Evolutionary conservation across 2,113 vertebrate genomes (phyloP), one percentile per base, ranked within the genome.

Genomic region (Phylloscopus trochilus): DNA sequence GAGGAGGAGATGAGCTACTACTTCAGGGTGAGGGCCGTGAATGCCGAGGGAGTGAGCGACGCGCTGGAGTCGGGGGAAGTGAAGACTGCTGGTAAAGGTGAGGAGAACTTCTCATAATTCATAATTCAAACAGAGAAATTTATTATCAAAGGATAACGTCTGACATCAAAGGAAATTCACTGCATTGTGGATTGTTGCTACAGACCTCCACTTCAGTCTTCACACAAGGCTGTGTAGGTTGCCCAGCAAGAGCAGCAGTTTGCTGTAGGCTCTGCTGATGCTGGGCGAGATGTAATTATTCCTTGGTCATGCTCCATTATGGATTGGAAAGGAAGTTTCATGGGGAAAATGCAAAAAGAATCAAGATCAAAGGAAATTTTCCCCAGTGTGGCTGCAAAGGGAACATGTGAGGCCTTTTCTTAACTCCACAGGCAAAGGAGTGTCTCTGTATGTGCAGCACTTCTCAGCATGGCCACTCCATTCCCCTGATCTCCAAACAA

Each of bases 21-120:
- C 96, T 99, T 99, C 97, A 98, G 97, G 13, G 98, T 99, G 94
- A 97, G 95, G 30, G 98, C 99, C 1, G 93, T 98, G 93, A 99
- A 97, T 37, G 96, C 97, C 0, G 98, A 99, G 95, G 99, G 98
- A 24, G 56, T 92, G 4, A 97, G 99, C 2, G 97, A 99, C 0
- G 46, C 98, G 1, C 95, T 99, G 97, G 98, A 98, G 85, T 99
- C 98, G 0, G 96, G 97, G 16, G 98, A 98, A 89, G 98, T 98
- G 91, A 98, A 98, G 96, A 97, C 98, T 85, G 98, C 97, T 22
- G 89, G 97, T 56, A 97, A 98, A 96, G 98, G 99, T 99, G 87
- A 98, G 95, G 43, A 63, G 16, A 58, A 8, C 24, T 86, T 72
- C 10, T 68, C 33, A 15, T 49, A 20, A 53, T 16, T 47, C n/a